phyloP scores from a whole-genome alignment of 1,140 invertebrate species.

The Globodera rostochiensis region DNA sequence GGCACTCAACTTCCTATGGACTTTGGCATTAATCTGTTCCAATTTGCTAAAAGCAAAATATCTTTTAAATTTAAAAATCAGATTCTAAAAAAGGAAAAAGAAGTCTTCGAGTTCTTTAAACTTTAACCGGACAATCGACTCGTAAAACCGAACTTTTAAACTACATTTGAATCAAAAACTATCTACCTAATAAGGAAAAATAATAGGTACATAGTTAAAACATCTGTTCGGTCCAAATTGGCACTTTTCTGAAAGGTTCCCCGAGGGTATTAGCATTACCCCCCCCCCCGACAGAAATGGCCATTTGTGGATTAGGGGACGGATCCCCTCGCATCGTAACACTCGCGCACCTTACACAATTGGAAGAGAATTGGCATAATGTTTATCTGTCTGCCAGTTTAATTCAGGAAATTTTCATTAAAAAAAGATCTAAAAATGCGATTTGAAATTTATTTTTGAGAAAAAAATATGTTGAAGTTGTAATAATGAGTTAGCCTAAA shows the following conservation, averaged over 20 bases:
- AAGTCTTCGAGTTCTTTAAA: too few relatives aligned
- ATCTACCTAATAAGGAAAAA: too few relatives aligned
- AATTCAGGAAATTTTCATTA: too few relatives aligned
- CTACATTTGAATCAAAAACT: too few relatives aligned
- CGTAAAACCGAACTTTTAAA: too few relatives aligned
- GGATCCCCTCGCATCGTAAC: background rate
- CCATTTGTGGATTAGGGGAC: background rate
- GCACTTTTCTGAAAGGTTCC: background rate
- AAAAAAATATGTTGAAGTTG: too few relatives aligned
- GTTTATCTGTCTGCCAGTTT: background rate
- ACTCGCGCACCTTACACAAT: slow-evolving; percentile 2
- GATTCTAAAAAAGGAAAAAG: background rate
- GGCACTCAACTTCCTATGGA: background rate
- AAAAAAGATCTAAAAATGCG: too few relatives aligned
- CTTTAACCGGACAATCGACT: too few relatives aligned
- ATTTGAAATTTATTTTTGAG: too few relatives aligned
- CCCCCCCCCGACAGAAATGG: background rate
- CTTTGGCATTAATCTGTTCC: too few relatives aligned
- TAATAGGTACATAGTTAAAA: background rate
- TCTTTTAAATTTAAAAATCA: background rate
- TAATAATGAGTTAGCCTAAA: too few relatives aligned
- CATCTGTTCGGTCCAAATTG: background rate
- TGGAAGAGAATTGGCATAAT: background rate
- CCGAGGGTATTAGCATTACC: background rate
- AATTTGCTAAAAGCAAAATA: background rate